Base-by-base conservation (phyloP, 2,888 invertebrate genomes). In the Eulithis testata region DNA sequence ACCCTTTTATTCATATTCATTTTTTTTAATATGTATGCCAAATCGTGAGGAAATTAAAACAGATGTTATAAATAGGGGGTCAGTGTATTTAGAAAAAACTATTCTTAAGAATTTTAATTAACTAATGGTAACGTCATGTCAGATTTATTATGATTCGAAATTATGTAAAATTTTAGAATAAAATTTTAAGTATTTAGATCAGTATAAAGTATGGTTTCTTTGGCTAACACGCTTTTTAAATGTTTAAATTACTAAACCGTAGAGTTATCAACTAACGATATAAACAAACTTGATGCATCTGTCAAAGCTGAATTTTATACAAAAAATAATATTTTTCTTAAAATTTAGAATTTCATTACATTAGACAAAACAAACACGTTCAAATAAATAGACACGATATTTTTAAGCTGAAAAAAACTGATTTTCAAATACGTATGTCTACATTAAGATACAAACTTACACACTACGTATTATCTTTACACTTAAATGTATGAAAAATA, bases 401-500 rank as follows among this genome's bases (percentile, higher is more conserved):
- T 27, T 59, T 40, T 14, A 57, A 59, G 59, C 51, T 51, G 59
- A 37, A 44, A 59, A 31, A 50, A 44, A 59, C 58, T 27, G 40
- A 58, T 58, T 58, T 63, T 49, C 12, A 52, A 49, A 44, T 55
- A 9, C 68, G 21, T 21, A 78, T 76, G 73, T 76, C 82, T 83
- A 85, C 51, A 47, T 60, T 76, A 79, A 82, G 77, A 77, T 86
- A 85, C 78, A 78, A 75, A 83, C 87, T 88, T 86, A 88, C 63
- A 88, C 63, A 65, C 78, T 71, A 60, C 5, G 31, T 11, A 52
- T 61, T 76, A 76, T 79, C 78, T 85, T 83, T 86, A 86, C 82
- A 84, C 77, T 83, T 86, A 86, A 58, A 12, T 73, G 82, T 89
- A 88, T 85, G 84, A 88, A 90, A 52, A 91, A 91, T 89, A 89